phyloP scores from a whole-genome alignment of 2,888 invertebrate species.

The Andrena minutula region DNA sequence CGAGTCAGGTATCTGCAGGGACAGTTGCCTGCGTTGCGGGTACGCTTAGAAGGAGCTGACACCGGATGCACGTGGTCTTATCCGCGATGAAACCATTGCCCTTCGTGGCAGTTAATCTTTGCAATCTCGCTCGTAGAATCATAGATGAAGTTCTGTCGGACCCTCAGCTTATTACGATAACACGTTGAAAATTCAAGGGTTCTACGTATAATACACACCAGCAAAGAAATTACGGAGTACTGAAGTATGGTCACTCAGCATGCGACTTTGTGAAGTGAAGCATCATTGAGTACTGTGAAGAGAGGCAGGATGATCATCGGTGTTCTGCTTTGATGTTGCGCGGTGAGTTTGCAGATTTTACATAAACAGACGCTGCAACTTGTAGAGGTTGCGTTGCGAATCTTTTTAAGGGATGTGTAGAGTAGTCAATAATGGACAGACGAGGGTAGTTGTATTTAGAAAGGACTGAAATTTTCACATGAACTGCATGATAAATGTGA shows the following conservation, averaged over 20 bases:
- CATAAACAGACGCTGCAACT: neutral
- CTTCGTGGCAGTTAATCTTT: constrained; percentile 54
- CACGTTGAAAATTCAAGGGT: neutral
- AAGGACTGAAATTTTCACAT: neutral
- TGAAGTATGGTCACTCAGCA: neutral
- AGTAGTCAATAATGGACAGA: neutral
- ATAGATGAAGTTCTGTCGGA: constrained; percentile 24
- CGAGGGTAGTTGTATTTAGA: neutral
- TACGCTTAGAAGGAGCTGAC: neutral
- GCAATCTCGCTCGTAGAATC: constrained; percentile 40
- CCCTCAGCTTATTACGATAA: constrained; percentile 3
- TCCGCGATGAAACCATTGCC: constrained; percentile 54
- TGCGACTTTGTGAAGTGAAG: neutral
- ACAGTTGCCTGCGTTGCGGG: constrained; percentile 26
- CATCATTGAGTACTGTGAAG: neutral
- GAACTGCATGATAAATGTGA: neutral
- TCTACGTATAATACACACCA: neutral
- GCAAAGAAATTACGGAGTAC: neutral
- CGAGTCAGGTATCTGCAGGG: constrained; percentile 27
- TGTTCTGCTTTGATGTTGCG: constrained; percentile 21
- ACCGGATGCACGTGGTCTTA: constrained; percentile 24
- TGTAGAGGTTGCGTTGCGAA: neutral
- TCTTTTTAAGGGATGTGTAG: neutral
- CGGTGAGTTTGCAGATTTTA: constrained; percentile 16
- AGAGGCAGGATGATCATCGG: neutral